Evolutionary conservation across 2,797 vertebrate genomes (phyloP).

Genomic region (Fistularia commersonii): DNA sequence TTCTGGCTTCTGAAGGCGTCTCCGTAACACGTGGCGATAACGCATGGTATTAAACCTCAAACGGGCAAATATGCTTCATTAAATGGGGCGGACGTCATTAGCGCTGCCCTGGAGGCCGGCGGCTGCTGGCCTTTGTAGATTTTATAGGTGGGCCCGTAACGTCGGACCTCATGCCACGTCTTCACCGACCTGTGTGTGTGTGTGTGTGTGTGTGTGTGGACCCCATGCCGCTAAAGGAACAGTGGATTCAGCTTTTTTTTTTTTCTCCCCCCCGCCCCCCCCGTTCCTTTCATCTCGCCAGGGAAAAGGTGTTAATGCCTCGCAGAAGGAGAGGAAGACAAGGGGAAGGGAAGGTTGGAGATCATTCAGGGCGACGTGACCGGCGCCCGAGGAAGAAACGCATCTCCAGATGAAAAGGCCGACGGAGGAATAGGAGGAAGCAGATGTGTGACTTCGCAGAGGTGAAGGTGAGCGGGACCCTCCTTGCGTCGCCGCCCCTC

Average conservation of each 20-base stretch:
- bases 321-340: conserved; percentile 40
- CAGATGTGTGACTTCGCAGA: conserved; percentile 13
- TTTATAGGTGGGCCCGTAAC: conserved; percentile 62
- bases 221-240: conserved; percentile 29
- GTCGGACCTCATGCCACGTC: conserved; percentile 32
- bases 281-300: conserved; percentile 59
- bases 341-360: conserved; percentile 12
- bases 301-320: conserved; percentile 61
- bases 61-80: conserved; percentile 34
- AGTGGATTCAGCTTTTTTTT: conserved; percentile 39
- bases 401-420: conserved; percentile 10
- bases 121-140: conserved; percentile 63
- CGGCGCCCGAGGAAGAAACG: not conserved
- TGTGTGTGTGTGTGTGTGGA: conserved; percentile 19
- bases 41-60: conserved; percentile 56
- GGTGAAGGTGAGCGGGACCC: conserved; percentile 3
- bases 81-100: conserved; percentile 44
- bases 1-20: conserved; percentile 21
- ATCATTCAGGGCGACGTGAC: conserved; percentile 6
- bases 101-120: conserved; percentile 38
- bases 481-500: conserved; percentile 46
- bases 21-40: conserved; percentile 31
- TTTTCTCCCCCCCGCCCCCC: no score
- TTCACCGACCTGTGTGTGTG: conserved; percentile 18
- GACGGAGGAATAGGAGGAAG: conserved; percentile 3